These are phyloP conservation scores for Chionodraco myersi DNA, from an alignment of 2,113 vertebrate species.

Conservation along the genomic window DNA sequence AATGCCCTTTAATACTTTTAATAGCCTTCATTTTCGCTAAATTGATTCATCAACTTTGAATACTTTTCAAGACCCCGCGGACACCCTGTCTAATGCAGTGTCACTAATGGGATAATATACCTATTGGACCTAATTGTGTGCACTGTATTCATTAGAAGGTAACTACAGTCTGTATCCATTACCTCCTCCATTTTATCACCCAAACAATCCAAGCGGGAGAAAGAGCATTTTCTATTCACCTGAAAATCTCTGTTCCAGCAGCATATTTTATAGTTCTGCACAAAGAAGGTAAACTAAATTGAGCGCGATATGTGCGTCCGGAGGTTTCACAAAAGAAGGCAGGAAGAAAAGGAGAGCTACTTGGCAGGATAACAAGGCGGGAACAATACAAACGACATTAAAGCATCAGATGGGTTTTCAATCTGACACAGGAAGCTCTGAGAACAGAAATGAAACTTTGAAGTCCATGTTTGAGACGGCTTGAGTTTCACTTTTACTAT, in stretches of 20 bases:
- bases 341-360: constrained; percentile 26
- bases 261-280: constrained; percentile 18
- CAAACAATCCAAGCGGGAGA: constrained; percentile 10
- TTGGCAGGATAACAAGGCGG: constrained; percentile 31
- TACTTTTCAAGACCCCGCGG: no score
- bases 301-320: constrained; percentile 23
- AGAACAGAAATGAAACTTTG: constrained; percentile 9
- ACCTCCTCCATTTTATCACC: not conserved
- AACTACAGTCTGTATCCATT: not conserved
- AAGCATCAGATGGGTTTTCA: constrained; percentile 35
- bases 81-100: not conserved
- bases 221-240: constrained; percentile 12
- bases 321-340: constrained; percentile 31
- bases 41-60: no score
- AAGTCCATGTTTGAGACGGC: constrained; percentile 9
- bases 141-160: not conserved
- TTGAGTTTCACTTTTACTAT: constrained; percentile 16
- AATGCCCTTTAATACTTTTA: no score
- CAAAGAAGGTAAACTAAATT: constrained; percentile 17
- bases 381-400: constrained; percentile 22
- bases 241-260: constrained; percentile 14
- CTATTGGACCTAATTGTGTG: not conserved
- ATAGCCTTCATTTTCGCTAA: no score
- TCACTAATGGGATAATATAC: not conserved
- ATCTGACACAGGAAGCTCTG: constrained; percentile 30